Base-by-base conservation (phyloP, 2,113 vertebrate genomes). In the Cephalophus harveyi region DNA sequence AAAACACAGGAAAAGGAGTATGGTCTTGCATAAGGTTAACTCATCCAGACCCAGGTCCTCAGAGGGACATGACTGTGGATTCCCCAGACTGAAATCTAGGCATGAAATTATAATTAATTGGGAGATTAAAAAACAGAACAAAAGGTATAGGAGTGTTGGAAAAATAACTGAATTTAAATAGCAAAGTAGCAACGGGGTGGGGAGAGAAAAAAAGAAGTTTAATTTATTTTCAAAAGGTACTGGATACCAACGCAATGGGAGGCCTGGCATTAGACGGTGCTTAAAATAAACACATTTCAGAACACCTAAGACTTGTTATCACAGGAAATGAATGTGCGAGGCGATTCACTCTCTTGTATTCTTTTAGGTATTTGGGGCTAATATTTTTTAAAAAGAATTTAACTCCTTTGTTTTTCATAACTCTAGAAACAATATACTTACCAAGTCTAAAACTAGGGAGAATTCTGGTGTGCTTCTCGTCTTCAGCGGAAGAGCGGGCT, bases 381-480 rank as follows among this genome's bases (percentile, higher is more conserved):
- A 21, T 67, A 71, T 52, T 90, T 92, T 94, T 60, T 50, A 94
- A 91, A 81, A 83, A 33, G 10, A 94, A 86, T 88, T 92, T 94
- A 92, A 94, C 84, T 36, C 8, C 50, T 95, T 95, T 55, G 78
- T 50, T 50, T 67, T 50, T 9, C 57, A n/a, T 84, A 21, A 2
- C 27, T 64, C 79, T 81, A 79, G 59, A 76, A 36, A 50, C 87
- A 79, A 95, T 55, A 25, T 46, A 98, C 98, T 99, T 95, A 99
- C 99, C 99, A 99, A 98, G 98, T 99, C 99, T 97, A 99, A 99
- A 98, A 99, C 99, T 98, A 99, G 98, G 85, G 99, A 99, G 98
- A 99, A 99, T 91, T 99, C 99, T 16, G 99, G 99, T 95, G 99
- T 99, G 99, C 99, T 99, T 99, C 99, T 99, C 13, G 99, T 99